Conservation (phyloP, 2,797 vertebrate genomes). For the Pseudochirops corinnae region DNA sequence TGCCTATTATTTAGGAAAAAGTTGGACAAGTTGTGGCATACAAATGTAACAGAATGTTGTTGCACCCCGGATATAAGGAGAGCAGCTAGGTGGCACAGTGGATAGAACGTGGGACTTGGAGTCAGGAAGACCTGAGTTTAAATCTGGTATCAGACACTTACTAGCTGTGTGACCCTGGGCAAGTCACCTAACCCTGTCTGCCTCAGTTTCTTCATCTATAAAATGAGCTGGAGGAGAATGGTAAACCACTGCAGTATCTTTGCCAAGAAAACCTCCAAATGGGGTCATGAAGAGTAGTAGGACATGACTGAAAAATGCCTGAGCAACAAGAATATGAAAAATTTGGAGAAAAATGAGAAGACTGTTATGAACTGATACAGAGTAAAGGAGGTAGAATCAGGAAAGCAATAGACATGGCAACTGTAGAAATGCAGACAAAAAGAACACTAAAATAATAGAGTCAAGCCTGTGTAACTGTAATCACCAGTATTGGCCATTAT, state of each 20-base stretch:
- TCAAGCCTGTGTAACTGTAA: background rate
- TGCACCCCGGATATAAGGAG: background rate
- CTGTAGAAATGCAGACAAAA: background rate
- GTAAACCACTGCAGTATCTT: too few species aligned
- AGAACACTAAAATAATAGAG: background rate
- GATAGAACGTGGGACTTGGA: background rate
- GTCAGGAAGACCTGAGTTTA: background rate
- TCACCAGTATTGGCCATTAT: background rate
- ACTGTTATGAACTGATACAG: background rate
- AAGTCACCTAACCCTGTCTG: too few species aligned
- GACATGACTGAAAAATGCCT: background rate
- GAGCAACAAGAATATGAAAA: background rate
- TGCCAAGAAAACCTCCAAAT: background rate
- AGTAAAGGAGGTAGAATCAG: background rate
- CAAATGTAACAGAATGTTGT: background rate
- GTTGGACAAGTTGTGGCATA: background rate
- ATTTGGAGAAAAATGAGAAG: background rate
- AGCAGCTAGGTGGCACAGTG: background rate
- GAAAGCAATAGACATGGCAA: background rate
- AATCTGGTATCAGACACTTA: background rate
- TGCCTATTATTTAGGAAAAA: background rate
- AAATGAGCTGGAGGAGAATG: background rate
- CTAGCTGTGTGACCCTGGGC: background rate
- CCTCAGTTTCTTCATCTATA: background rate
- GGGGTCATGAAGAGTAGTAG: background rate